Conservation (phyloP, 2,113 vertebrate genomes). For the Rhineura floridana region DNA sequence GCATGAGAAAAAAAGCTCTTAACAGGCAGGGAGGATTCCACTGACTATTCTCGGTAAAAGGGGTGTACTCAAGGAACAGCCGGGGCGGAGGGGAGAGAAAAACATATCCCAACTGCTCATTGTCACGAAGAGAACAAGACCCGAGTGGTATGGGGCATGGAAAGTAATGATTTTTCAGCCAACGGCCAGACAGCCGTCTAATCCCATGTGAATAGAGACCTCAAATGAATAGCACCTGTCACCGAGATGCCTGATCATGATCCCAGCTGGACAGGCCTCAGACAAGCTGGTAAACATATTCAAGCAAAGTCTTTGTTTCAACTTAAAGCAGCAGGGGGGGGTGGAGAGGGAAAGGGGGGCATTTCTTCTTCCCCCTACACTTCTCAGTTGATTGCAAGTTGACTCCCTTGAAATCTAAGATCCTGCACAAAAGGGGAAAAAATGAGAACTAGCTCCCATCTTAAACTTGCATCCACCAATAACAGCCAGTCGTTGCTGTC, state of each 20-base stretch:
- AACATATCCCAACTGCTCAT: constrained; percentile 55
- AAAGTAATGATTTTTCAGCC: constrained; percentile 70
- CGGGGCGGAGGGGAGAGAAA: constrained; percentile 17
- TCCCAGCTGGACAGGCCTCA: constrained; percentile 66
- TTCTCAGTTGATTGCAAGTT: constrained; percentile 12
- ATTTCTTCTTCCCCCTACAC: constrained; percentile 1
- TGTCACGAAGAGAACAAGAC: constrained; percentile 56
- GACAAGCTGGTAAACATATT: constrained; percentile 43
- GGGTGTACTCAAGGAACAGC: neutral
- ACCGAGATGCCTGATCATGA: constrained; percentile 51
- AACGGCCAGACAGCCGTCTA: constrained; percentile 68
- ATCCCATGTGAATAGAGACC: constrained; percentile 71
- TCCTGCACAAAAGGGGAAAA: neutral
- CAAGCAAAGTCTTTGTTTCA: constrained; percentile 20
- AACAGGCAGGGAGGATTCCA: constrained; percentile 60
- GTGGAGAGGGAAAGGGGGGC: neutral
- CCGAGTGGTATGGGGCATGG: constrained; percentile 29
- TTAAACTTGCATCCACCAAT: neutral
- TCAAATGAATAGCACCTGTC: constrained; percentile 59
- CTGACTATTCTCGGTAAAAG: constrained; percentile 10
- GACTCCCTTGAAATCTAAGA: constrained; percentile 27
- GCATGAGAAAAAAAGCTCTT: constrained; percentile 50
- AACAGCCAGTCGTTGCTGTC: neutral
- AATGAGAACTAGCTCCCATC: constrained; percentile 11
- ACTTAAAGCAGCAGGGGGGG: neutral